Conservation (phyloP, 1,140 invertebrate species). For the Doryteuthis pealeii region DNA sequence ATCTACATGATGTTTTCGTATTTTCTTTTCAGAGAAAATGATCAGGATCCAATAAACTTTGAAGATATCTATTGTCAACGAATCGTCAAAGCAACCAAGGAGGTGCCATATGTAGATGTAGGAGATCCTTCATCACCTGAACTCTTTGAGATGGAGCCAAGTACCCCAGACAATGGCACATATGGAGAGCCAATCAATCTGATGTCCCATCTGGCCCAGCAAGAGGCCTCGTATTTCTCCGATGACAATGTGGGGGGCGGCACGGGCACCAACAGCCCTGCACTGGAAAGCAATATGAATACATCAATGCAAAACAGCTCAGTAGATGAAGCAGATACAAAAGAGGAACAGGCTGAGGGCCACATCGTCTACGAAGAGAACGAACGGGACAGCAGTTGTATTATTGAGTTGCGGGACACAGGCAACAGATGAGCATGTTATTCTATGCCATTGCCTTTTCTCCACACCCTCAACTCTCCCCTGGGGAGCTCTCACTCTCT, state of each 20-base stretch:
- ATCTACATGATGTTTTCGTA: background rate
- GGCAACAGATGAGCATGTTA: background rate
- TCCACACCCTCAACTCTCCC: too few species aligned
- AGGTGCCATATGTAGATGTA: constrained; percentile 39
- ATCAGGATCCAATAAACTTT: constrained; percentile 37
- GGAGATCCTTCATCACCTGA: constrained; percentile 35
- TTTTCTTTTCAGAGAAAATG: constrained; percentile 37
- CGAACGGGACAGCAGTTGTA: constrained; percentile 43
- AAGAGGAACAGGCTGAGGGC: constrained; percentile 15
- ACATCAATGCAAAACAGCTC: constrained; percentile 13
- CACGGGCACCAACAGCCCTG: background rate
- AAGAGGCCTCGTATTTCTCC: constrained; percentile 44
- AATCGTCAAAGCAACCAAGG: constrained; percentile 40
- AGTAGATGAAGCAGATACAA: constrained; percentile 16
- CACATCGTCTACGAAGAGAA: constrained; percentile 34
- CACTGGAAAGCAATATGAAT: background rate
- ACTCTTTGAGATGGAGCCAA: constrained; percentile 32
- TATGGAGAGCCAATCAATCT: constrained; percentile 27
- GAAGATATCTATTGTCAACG: constrained; percentile 38
- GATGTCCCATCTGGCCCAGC: constrained; percentile 39
- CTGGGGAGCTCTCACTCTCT: too few species aligned
- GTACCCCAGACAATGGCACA: constrained; percentile 39
- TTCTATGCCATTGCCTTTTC: too few species aligned
- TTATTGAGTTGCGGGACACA: constrained; percentile 16
- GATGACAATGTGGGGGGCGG: constrained; percentile 29